Evolutionary conservation across 2,797 vertebrate species (phyloP).

Genomic region (Oreochromis grahami): DNA sequence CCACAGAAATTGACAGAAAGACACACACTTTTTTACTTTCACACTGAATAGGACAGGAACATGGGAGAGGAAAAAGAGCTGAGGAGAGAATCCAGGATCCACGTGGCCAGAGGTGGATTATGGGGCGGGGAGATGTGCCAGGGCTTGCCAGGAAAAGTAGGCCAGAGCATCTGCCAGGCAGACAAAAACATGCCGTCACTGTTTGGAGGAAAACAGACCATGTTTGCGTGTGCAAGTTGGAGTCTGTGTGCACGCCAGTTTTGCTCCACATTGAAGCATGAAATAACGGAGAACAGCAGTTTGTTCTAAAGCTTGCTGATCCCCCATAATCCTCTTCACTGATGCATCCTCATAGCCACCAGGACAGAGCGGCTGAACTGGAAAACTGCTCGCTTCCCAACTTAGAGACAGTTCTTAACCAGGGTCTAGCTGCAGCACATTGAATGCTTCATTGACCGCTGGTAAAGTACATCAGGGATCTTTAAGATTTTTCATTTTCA

Average conservation of each 20-base stretch:
- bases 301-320: slow-evolving; percentile 54
- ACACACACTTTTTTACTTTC: neutral
- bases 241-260: neutral
- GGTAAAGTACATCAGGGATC: neutral
- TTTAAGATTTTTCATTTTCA: neutral
- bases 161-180: slow-evolving; percentile 55
- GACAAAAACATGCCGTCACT: slow-evolving; percentile 51
- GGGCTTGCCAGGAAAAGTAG: slow-evolving; percentile 61
- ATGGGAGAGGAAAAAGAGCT: neutral
- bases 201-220: neutral
- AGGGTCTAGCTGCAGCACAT: neutral
- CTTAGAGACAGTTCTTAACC: neutral
- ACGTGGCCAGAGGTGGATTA: slow-evolving; percentile 57
- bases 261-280: neutral
- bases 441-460: neutral
- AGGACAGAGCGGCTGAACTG: slow-evolving; percentile 3
- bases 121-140: slow-evolving; percentile 48
- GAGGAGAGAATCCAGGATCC: slow-evolving; percentile 19
- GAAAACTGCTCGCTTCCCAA: neutral
- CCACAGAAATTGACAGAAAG: neutral
- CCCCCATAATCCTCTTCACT: slow-evolving; percentile 50
- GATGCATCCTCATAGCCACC: slow-evolving; percentile 10
- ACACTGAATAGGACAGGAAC: neutral
- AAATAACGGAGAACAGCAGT: slow-evolving; percentile 41
- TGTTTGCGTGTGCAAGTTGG: neutral